Evolutionary conservation across 1,140 invertebrate species (phyloP).

Genomic region (Drusus annulatus): DNA sequence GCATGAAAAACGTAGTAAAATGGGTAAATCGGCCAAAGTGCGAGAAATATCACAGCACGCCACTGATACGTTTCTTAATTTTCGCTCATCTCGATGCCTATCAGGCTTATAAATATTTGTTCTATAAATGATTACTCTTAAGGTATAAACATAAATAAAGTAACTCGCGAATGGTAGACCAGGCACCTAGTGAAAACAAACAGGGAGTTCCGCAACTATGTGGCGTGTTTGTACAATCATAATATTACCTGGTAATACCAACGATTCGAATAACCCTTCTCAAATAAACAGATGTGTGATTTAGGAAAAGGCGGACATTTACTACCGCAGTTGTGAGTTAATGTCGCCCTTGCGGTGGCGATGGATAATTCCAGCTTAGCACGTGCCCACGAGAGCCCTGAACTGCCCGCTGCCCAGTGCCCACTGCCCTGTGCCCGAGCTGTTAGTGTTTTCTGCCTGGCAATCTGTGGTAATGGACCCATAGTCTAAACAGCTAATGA

Average conservation of each 20-base stretch:
- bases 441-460: too few species aligned
- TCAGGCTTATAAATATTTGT: not conserved
- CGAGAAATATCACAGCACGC: too few species aligned
- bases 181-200: not conserved
- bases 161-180: too few species aligned
- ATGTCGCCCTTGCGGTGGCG: conserved; percentile 1
- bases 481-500: too few species aligned
- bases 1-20: too few species aligned
- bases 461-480: too few species aligned
- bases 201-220: not conserved
- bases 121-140: not conserved
- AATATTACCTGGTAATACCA: not conserved
- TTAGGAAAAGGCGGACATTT: conserved; percentile 18
- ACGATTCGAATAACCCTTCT: conserved; percentile 34
- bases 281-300: conserved; percentile 28
- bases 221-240: too few species aligned
- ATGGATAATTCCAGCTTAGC: conserved; percentile 26
- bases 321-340: conserved; percentile 5
- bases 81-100: not conserved
- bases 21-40: too few species aligned
- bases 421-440: too few species aligned
- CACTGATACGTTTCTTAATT: too few species aligned
- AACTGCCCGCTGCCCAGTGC: too few species aligned
- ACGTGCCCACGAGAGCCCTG: not conserved
- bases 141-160: too few species aligned